A percentile compares a stretch with the other conserved stretches of the same genome.
Conservation (phyloP, 2,113 vertebrate species). For the Erythrolamprus reginae region DNA sequence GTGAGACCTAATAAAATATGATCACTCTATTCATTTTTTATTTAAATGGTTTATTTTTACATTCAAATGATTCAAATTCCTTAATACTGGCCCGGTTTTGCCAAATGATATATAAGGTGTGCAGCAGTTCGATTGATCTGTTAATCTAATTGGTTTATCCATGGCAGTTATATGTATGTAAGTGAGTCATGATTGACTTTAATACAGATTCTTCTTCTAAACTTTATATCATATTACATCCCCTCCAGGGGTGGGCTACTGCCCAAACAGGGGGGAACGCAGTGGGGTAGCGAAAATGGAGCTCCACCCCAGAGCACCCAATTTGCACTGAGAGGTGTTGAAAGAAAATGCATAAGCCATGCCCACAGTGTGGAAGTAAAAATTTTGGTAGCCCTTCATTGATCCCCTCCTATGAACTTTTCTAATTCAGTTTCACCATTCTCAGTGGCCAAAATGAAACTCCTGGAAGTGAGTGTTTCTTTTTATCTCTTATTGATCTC, state of each 20-base stretch:
- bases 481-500: background rate
- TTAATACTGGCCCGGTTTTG: background rate
- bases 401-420: background rate
- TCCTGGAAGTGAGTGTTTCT: background rate
- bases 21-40: background rate
- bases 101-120: background rate
- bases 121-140: background rate
- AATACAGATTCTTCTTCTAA: background rate
- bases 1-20: background rate
- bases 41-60: background rate
- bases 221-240: background rate
- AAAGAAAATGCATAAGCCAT: too few species aligned
- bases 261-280: too few species aligned
- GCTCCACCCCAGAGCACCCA: too few species aligned
- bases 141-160: background rate
- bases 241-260: too few species aligned
- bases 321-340: too few species aligned
- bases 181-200: background rate
- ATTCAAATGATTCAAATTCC: background rate
- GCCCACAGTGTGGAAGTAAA: too few species aligned
- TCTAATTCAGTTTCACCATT: background rate
- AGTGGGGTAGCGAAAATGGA: too few species aligned
- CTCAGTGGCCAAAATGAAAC: background rate
- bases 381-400: too few species aligned
- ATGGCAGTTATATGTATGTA: background rate